Evolutionary conservation across 2,113 vertebrate genomes (phyloP).

Genomic region (Lichenostomus cassidix): DNA sequence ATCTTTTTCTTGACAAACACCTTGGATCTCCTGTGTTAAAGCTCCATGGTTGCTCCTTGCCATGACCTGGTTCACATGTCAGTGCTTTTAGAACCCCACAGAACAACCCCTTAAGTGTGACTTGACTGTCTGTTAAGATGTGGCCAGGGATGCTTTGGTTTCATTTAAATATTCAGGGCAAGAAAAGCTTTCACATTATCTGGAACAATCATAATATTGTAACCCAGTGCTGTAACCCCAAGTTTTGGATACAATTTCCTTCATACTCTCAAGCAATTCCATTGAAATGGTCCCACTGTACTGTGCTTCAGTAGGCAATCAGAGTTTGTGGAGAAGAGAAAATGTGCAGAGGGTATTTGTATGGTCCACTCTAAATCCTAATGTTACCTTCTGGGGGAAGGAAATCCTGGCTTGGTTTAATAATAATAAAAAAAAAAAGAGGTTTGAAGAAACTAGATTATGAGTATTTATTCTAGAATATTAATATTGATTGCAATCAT

Average conservation of each 20-base stretch:
- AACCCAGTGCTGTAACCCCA: not conserved
- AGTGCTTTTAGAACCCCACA: not conserved
- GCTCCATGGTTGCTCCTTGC: not conserved
- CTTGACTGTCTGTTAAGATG: not conserved
- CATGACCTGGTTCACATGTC: rapidly evolving
- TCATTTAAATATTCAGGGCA: not conserved
- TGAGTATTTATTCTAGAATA: not conserved
- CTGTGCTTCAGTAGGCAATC: not conserved
- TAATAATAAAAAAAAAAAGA: not conserved
- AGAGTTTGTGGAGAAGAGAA: not conserved
- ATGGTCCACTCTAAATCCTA: not conserved
- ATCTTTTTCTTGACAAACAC: not conserved
- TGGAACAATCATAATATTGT: not conserved
- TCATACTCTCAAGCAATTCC: rapidly evolving
- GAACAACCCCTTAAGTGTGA: not conserved
- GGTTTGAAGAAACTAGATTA: not conserved
- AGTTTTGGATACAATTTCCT: not conserved
- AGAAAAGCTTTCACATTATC: not conserved
- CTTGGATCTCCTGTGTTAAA: not conserved
- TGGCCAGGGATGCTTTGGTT: not conserved
- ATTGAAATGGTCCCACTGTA: not conserved
- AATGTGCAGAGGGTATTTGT: not conserved
- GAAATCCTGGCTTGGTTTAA: not conserved
- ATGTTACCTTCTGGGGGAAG: rapidly evolving
- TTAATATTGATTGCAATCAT: not conserved